Evolutionary conservation across 1,140 invertebrate species (phyloP), one percentile per base, ranked within the genome.

Genomic region (Hylyphantes graminicola): DNA sequence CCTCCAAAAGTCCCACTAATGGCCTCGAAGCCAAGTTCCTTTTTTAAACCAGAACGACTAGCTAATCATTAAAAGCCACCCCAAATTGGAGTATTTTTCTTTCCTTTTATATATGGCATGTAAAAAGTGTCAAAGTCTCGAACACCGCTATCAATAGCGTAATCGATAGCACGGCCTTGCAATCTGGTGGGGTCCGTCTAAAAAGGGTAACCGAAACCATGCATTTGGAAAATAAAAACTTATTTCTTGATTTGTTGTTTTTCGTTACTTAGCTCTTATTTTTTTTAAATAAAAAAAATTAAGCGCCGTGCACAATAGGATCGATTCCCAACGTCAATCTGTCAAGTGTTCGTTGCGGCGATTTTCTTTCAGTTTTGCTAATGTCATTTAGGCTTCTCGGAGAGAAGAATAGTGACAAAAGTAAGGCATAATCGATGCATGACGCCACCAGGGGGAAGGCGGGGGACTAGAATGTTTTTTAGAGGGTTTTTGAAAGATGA

Each of bases 221-320:
- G 68, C 79, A 73, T 81, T 81, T 81, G 70, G 68, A 83, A 83
- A 83, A 65, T 65, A 83, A 83, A 83, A 83, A 63, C 53, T 35
- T 67, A 54, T 67, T 82, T 83, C 57, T 80, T 83, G 72, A 64
- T 83, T 82, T 83, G 80, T 75, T 83, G 57, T 83, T 83, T 81
- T 83, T 83, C 65, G 61, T 74, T 83, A 67, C 72, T 83, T 74
- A 73, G 79, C 70, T 82, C 70, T 67, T 74, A 75, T 75, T 83
- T 83, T 53, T 75, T 74, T 82, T 74, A 74, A 67, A 72, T 74
- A 83, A 83, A 65, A 51, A 67, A 83, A 83, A 59, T 83, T 74
- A 83, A 74, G 72, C 50, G 80, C 53, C 48, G 50, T 65, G 70
- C 70, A 74, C 70, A 83, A 74, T 65, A 57, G 79, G 21, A 83